Conservation (phyloP, 35 echinoderm and acorn worm genomes). For the Heliocidaris erythrogramma region DNA sequence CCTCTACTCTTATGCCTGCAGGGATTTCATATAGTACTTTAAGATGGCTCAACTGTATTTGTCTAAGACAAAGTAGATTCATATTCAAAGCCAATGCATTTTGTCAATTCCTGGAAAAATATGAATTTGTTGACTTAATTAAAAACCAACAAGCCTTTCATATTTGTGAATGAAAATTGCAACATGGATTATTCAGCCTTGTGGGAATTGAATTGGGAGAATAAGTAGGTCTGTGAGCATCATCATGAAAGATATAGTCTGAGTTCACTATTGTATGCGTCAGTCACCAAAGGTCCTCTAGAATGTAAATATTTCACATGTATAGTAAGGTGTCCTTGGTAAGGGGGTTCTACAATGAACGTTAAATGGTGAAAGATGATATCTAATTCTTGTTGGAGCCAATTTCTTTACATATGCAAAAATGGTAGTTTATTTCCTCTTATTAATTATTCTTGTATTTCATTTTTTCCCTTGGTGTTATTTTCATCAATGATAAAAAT, state of each 20-base stretch:
- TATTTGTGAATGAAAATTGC: too few relatives aligned
- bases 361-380: not conserved
- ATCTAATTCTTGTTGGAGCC: not conserved
- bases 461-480: not conserved
- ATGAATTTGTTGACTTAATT: not conserved
- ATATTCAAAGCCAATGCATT: not conserved
- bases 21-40: not conserved
- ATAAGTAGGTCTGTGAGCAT: not conserved
- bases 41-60: not conserved
- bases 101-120: not conserved
- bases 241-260: not conserved
- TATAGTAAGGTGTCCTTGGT: not conserved
- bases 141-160: not conserved
- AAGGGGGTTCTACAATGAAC: not conserved
- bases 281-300: not conserved
- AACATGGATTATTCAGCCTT: too few relatives aligned
- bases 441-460: not conserved
- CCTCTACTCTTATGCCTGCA: not conserved
- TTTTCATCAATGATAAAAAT: not conserved
- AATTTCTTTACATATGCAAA: not conserved
- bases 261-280: too few relatives aligned
- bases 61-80: not conserved
- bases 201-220: not conserved
- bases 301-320: not conserved
- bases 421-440: not conserved